Evolutionary conservation across 2,797 vertebrate genomes (phyloP).

Genomic region (Melanotaenia nigrans): DNA sequence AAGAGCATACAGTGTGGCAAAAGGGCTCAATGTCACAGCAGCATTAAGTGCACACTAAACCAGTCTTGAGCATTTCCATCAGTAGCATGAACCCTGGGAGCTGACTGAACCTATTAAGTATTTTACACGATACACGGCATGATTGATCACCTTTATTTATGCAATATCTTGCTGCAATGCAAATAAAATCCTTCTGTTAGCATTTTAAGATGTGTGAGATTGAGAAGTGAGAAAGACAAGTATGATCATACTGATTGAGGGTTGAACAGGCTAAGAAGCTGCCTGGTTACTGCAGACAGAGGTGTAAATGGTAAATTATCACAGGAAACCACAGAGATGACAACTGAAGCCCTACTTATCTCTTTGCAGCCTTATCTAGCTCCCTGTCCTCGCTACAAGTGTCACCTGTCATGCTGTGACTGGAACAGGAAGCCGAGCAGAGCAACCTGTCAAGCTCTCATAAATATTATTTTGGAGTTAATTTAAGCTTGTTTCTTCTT

Average conservation of each 20-base stretch:
- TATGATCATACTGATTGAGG: not conserved
- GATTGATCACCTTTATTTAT: not conserved
- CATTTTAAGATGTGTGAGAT: not conserved
- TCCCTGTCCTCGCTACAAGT: constrained; percentile 57
- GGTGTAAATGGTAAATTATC: constrained; percentile 58
- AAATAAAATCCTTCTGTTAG: not conserved
- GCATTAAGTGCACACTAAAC: constrained; percentile 26
- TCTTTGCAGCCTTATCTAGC: constrained; percentile 65
- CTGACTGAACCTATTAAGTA: not conserved
- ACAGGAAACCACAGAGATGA: constrained; percentile 68
- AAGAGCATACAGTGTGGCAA: constrained; percentile 51
- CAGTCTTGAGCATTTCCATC: constrained; percentile 21
- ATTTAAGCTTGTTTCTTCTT: constrained; percentile 30
- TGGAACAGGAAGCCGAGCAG: constrained; percentile 61
- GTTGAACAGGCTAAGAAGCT: not conserved
- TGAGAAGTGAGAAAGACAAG: not conserved
- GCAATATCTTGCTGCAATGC: not conserved
- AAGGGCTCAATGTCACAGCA: constrained; percentile 39
- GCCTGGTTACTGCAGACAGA: constrained; percentile 27
- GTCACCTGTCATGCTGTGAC: constrained; percentile 64
- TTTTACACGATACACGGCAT: not conserved
- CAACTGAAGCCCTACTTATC: constrained; percentile 66
- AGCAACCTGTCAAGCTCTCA: constrained; percentile 35
- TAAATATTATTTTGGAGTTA: constrained; percentile 59
- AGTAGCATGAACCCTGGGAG: not conserved